A percentile compares a stretch with the other conserved stretches of the same genome.
Conservation (phyloP, 2,113 vertebrate species). For the Seriola aureovittata region DNA sequence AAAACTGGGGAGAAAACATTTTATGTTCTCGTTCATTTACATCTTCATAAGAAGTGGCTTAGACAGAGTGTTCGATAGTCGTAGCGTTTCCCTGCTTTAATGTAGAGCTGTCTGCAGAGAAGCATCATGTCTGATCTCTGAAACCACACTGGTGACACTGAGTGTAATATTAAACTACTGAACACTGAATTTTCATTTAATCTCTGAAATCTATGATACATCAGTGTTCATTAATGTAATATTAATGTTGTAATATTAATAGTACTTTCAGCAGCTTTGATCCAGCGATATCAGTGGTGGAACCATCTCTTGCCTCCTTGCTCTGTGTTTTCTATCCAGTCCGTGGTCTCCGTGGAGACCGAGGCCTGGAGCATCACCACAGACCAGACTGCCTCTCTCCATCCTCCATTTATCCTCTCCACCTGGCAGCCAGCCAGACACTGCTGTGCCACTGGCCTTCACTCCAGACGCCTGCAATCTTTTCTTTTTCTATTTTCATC, state of each 20-base stretch:
- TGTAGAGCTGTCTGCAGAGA: neutral
- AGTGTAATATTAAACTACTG: too few relatives aligned
- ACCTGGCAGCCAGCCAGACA: conserved; percentile 65
- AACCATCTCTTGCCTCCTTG: conserved; percentile 1
- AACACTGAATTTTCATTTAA: neutral
- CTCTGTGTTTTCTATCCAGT: conserved; percentile 14
- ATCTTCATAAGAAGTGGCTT: too few relatives aligned
- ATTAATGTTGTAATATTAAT: too few relatives aligned
- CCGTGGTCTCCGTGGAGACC: conserved; percentile 46
- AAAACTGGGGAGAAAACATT: too few relatives aligned
- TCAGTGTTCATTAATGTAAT: neutral
- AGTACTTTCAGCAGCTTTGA: neutral
- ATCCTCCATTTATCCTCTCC: conserved; percentile 37
- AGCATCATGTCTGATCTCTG: neutral
- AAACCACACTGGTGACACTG: too few relatives aligned
- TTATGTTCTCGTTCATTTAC: too few relatives aligned
- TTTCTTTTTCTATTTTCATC: conserved; percentile 31
- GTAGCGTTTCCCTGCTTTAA: neutral
- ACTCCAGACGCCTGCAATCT: conserved; percentile 46
- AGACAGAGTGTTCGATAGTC: too few relatives aligned
- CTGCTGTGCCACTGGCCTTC: conserved; percentile 37
- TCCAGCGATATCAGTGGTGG: neutral
- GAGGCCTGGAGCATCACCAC: conserved; percentile 49
- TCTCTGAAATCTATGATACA: neutral
- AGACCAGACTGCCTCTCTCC: conserved; percentile 23